Percentiles rank a stretch among this genome's conserved stretches.
phyloP scores from a whole-genome alignment of 2,797 vertebrate genomes.

The Leuciscus waleckii region DNA sequence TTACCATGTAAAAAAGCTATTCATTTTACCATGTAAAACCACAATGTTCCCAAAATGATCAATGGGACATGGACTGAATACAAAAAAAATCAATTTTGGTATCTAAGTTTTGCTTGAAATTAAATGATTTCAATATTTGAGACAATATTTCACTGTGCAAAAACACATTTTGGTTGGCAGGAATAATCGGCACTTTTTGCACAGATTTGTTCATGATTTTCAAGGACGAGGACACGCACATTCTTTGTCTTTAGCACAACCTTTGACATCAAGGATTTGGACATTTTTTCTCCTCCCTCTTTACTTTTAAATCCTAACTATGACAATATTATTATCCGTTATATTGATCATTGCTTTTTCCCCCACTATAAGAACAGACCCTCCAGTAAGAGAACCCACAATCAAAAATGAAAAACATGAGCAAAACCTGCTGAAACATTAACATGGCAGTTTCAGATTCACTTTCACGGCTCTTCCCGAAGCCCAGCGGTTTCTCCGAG shows the following conservation, averaged over 20 bases:
- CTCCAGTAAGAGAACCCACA: neutral
- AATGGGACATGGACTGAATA: neutral
- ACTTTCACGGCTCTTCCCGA: conserved; percentile 8
- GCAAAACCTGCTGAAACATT: neutral
- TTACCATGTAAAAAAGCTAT: neutral
- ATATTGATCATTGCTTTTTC: neutral
- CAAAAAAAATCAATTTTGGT: neutral
- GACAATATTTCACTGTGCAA: neutral
- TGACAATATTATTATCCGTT: neutral
- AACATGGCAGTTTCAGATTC: conserved; percentile 18
- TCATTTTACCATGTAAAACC: neutral
- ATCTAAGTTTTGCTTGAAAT: neutral
- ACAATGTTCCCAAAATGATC: neutral
- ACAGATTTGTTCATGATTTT: neutral
- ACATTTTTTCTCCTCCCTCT: too few species aligned
- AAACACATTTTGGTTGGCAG: neutral
- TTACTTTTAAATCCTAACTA: too few species aligned
- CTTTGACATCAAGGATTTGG: neutral
- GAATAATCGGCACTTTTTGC: neutral
- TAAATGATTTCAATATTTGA: neutral
- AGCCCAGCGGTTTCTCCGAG: neutral
- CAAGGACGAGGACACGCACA: neutral
- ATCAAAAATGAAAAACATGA: neutral
- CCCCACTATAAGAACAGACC: neutral
- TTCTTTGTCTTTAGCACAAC: too few species aligned